Percentiles rank a stretch among this genome's conserved stretches.
phyloP scores from a whole-genome alignment of 1,140 invertebrate species.

The Procambarus clarkii region DNA sequence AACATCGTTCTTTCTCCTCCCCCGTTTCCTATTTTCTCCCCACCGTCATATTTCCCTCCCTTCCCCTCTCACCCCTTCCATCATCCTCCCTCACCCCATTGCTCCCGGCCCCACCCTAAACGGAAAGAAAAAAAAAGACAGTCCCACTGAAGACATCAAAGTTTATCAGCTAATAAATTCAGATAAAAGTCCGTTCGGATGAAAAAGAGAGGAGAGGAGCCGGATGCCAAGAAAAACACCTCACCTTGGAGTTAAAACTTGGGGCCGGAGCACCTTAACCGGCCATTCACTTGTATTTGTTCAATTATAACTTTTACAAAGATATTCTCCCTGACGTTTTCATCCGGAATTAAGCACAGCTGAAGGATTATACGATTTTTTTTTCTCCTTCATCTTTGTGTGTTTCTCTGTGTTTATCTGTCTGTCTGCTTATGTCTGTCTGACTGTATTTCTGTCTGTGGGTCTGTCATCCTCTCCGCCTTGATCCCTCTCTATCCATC shows the following conservation, averaged over 20 bases:
- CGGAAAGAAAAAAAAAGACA: background rate
- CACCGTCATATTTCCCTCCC: background rate
- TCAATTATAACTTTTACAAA: constrained; percentile 69
- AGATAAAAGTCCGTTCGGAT: constrained; percentile 29
- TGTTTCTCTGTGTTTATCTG: background rate
- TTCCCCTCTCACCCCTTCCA: background rate
- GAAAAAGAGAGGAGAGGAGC: constrained; percentile 15
- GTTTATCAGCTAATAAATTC: constrained; percentile 49
- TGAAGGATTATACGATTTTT: constrained; percentile 46
- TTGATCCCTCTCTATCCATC: too few relatives aligned
- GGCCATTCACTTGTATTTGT: constrained; percentile 57
- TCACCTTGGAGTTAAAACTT: constrained; percentile 24
- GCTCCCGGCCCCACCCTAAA: background rate
- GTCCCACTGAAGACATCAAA: constrained; percentile 22
- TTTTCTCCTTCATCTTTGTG: background rate
- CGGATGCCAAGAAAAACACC: constrained; percentile 31
- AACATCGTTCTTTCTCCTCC: too few relatives aligned
- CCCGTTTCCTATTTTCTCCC: background rate
- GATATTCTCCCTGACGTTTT: constrained; percentile 58
- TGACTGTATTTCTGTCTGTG: too few relatives aligned
- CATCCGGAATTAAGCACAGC: constrained; percentile 62
- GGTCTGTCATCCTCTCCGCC: too few relatives aligned
- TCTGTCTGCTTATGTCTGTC: background rate
- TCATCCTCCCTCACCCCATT: background rate
- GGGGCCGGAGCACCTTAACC: background rate